A percentile compares a stretch with the other conserved stretches of the same genome.
Evolutionary conservation across 2,888 invertebrate genomes (phyloP).

Genomic region (Thecophora atra): DNA sequence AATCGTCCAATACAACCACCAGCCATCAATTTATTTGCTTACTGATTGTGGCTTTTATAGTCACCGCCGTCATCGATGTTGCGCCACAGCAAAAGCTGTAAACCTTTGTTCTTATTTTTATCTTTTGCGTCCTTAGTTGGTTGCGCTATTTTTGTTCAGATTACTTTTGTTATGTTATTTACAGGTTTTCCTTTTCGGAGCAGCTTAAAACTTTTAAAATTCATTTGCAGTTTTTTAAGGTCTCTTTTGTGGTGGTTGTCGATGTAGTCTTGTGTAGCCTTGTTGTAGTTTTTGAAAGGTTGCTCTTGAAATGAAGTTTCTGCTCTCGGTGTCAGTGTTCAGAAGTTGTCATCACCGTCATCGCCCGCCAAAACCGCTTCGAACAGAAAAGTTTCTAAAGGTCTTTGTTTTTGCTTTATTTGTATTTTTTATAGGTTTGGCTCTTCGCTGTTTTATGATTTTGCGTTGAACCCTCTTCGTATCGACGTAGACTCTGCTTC

Average conservation of each 20-base stretch:
- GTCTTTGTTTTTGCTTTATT: neutral
- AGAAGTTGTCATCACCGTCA: neutral
- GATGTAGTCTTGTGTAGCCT: conserved; percentile 13
- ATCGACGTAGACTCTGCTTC: neutral
- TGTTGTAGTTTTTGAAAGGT: neutral
- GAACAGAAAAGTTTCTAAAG: conserved; percentile 18
- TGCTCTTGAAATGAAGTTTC: neutral
- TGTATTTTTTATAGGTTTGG: neutral
- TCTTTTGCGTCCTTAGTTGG: neutral
- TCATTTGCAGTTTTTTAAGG: too few species aligned
- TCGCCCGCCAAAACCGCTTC: neutral
- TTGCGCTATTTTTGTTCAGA: neutral
- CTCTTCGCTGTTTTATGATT: conserved; percentile 19
- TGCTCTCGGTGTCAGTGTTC: neutral
- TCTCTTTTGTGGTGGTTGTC: conserved; percentile 2
- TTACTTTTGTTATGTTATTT: neutral
- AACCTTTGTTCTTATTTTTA: neutral
- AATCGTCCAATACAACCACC: too few species aligned
- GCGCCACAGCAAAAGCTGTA: neutral
- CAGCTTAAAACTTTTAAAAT: conserved; percentile 11
- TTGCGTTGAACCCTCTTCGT: neutral
- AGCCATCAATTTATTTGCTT: conserved; percentile 14
- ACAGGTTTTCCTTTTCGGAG: neutral
- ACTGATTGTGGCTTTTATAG: conserved; percentile 19
- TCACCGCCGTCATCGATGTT: neutral